Conservation (phyloP, 2,113 vertebrate species). For the Nothobranchius kuhntae region DNA sequence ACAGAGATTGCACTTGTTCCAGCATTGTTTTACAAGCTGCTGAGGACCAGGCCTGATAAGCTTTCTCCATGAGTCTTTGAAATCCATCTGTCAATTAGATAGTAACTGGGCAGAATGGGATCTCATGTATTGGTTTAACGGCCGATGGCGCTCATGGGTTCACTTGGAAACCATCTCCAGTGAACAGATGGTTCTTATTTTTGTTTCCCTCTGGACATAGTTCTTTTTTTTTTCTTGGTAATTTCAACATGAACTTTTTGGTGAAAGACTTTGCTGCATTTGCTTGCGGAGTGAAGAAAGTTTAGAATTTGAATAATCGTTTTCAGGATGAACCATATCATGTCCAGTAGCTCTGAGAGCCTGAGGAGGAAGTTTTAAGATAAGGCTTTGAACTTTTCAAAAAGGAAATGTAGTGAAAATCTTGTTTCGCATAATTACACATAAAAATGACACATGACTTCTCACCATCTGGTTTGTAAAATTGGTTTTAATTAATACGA, state of each 20-base stretch:
- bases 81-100: constrained; percentile 78
- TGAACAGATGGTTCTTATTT: neutral
- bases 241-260: constrained; percentile 4
- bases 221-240: neutral
- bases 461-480: too few relatives aligned
- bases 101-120: constrained; percentile 45
- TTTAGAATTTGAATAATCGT: neutral
- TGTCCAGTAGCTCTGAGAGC: neutral
- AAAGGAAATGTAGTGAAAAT: neutral
- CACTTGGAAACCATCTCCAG: constrained; percentile 11
- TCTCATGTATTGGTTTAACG: constrained; percentile 6
- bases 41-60: constrained; percentile 69
- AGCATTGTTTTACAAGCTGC: constrained; percentile 76
- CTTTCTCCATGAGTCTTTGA: constrained; percentile 62
- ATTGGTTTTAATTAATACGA: too few relatives aligned
- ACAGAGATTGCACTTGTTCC: constrained; percentile 72
- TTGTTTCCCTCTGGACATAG: neutral
- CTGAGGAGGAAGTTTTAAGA: neutral
- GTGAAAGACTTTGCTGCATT: neutral
- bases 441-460: neutral
- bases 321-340: neutral
- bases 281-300: neutral
- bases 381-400: neutral
- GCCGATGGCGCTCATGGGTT: constrained; percentile 32
- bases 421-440: neutral